A percentile compares a stretch with the other conserved stretches of the same genome.
Evolutionary conservation across 1,140 invertebrate species (phyloP).

Genomic region (Gryon sp.): DNA sequence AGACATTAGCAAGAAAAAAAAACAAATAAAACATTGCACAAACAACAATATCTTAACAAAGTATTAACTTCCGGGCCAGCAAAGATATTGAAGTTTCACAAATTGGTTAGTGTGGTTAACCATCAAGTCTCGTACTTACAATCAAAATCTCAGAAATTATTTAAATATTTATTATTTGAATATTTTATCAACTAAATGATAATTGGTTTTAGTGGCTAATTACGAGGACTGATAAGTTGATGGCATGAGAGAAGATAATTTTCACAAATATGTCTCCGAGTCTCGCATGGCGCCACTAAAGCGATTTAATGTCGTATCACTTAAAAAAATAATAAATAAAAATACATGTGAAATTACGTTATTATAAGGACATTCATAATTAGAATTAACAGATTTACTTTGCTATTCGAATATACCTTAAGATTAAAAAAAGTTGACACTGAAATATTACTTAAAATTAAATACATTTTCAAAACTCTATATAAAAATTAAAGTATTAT

Average conservation of each 20-base stretch:
- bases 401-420: too few species aligned
- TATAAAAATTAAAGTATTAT: too few species aligned
- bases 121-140: slow-evolving; percentile 1
- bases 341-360: too few species aligned
- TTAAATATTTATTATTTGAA: slow-evolving; percentile 19
- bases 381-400: too few species aligned
- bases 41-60: neutral
- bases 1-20: neutral
- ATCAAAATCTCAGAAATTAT: slow-evolving; percentile 4
- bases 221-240: slow-evolving; percentile 23
- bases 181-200: slow-evolving; percentile 17
- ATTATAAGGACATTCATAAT: too few species aligned
- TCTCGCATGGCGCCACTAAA: slow-evolving; percentile 10
- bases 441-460: too few species aligned
- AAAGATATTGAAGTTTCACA: slow-evolving; percentile 18
- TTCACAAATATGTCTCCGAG: slow-evolving; percentile 15
- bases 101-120: slow-evolving; percentile 48
- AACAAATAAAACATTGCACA: neutral
- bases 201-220: slow-evolving; percentile 24
- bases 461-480: too few species aligned
- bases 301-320: neutral
- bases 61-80: slow-evolving; percentile 19
- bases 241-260: slow-evolving; percentile 6
- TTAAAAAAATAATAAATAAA: too few species aligned
- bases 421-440: too few species aligned